Evolutionary conservation across 2,797 vertebrate species (phyloP).

Genomic region (Tiaroga cobitis): DNA sequence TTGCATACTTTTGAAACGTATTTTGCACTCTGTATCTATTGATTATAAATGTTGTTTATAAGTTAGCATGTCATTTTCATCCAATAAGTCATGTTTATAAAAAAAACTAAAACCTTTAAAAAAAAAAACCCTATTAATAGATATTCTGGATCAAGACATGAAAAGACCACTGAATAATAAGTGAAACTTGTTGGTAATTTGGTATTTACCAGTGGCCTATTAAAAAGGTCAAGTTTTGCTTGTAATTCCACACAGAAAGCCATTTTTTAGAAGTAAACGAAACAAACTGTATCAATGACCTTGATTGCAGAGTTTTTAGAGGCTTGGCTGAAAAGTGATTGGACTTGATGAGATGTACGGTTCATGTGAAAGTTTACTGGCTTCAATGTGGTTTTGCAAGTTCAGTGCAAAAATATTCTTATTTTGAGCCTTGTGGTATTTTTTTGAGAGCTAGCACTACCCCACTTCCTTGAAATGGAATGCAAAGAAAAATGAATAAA

Average conservation of each 20-base stretch:
- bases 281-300: not conserved
- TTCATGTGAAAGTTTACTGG: not conserved
- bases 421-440: not conserved
- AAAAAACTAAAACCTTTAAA: not conserved
- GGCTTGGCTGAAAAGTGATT: not conserved
- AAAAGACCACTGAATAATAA: not conserved
- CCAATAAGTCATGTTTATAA: not conserved
- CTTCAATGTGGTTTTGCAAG: not conserved
- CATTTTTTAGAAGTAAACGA: not conserved
- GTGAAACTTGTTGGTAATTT: not conserved
- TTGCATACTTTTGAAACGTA: not conserved
- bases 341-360: not conserved
- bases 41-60: too few species aligned
- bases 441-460: not conserved
- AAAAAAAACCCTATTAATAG: not conserved
- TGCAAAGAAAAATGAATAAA: constrained; percentile 13
- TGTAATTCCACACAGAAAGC: not conserved
- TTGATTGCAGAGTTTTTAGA: not conserved
- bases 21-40: not conserved
- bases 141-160: not conserved
- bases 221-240: not conserved
- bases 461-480: constrained; percentile 34
- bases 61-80: not conserved
- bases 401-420: not conserved
- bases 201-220: not conserved